These are phyloP conservation scores for Drosophila yakuba DNA, from an alignment of 1,140 invertebrate species.

Conservation along the genomic window DNA sequence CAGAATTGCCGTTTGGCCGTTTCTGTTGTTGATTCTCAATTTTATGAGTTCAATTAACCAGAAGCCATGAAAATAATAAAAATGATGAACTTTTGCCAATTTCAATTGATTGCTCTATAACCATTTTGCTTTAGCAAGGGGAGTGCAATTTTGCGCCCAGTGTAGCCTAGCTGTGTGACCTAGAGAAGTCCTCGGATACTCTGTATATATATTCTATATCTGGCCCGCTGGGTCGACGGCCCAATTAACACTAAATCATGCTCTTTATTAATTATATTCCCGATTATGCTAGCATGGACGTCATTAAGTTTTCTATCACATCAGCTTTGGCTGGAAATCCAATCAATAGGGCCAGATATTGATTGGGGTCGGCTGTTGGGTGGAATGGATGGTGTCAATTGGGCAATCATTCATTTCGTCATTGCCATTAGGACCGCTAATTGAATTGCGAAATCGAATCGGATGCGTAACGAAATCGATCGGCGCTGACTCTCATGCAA, in stretches of 20 bases:
- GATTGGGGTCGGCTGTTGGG: background rate
- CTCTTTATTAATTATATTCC: constrained; percentile 63
- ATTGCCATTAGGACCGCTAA: constrained; percentile 55
- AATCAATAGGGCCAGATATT: constrained; percentile 60
- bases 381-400: constrained; percentile 23
- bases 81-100: constrained; percentile 70
- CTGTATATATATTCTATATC: constrained; percentile 4
- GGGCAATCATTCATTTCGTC: constrained; percentile 73
- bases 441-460: constrained; percentile 68
- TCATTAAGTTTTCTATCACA: constrained; percentile 25
- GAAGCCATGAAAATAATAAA: constrained; percentile 75
- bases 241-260: constrained; percentile 80
- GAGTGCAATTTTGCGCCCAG: constrained; percentile 5
- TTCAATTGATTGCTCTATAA: constrained; percentile 67
- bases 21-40: constrained; percentile 48
- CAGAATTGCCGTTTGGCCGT: constrained; percentile 6
- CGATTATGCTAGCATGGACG: constrained; percentile 26
- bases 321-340: constrained; percentile 28
- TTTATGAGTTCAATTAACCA: constrained; percentile 77
- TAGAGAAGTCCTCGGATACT: background rate
- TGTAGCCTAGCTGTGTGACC: constrained; percentile 3
- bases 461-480: constrained; percentile 62
- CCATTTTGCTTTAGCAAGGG: background rate
- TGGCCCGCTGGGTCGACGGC: constrained; percentile 14
- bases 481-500: constrained; percentile 46